phyloP scores from a whole-genome alignment of 2,888 invertebrate species.

The Polydrusus cervinus region DNA sequence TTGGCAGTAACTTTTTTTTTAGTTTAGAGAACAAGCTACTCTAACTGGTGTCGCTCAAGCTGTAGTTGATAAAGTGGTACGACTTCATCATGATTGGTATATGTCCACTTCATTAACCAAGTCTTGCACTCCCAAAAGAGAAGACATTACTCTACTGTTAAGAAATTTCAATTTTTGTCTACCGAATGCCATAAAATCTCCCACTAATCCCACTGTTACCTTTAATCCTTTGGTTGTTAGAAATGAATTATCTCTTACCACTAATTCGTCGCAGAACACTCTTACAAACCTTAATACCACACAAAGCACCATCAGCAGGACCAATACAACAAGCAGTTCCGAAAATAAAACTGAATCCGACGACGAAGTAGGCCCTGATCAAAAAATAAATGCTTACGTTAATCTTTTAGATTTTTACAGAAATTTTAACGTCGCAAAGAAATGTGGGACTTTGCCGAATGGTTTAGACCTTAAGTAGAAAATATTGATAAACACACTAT shows the following conservation, averaged over 20 bases:
- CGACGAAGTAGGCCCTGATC: constrained; percentile 73
- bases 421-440: constrained; percentile 80
- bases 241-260: constrained; percentile 53
- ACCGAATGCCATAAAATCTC: constrained; percentile 76
- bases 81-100: constrained; percentile 87
- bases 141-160: constrained; percentile 89
- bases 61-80: constrained; percentile 87
- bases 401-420: constrained; percentile 88
- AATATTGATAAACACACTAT: no score
- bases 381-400: constrained; percentile 86
- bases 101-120: constrained; percentile 74
- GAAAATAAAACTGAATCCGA: constrained; percentile 70
- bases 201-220: constrained; percentile 73
- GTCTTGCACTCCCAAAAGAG: constrained; percentile 76
- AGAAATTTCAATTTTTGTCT: constrained; percentile 89
- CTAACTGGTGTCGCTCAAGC: constrained; percentile 89
- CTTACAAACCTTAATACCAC: constrained; percentile 55
- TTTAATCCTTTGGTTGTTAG: constrained; percentile 74
- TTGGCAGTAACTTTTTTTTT: constrained; percentile 61
- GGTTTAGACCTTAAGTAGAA: constrained; percentile 20
- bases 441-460: constrained; percentile 78
- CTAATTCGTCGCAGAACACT: constrained; percentile 57
- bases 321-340: constrained; percentile 67
- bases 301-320: constrained; percentile 62
- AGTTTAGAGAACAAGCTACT: constrained; percentile 86